phyloP scores from a whole-genome alignment of 2,797 vertebrate species.

The Tarsius wallacei region DNA sequence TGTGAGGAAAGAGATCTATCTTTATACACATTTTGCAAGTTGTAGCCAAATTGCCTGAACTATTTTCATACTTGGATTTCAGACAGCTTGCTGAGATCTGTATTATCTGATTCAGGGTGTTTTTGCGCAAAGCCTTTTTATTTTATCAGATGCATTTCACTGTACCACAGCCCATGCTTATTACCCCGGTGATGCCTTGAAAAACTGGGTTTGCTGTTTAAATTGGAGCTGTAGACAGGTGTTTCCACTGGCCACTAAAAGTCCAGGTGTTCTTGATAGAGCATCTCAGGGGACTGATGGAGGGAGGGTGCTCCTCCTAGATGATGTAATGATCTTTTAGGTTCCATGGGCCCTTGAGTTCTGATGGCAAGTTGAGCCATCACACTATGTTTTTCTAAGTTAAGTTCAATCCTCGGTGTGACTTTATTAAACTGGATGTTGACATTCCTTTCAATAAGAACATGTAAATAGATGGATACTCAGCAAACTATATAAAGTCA shows the following conservation, averaged over 20 bases:
- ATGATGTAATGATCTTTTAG: background rate
- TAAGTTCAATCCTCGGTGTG: background rate
- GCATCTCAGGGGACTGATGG: background rate
- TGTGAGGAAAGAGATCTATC: background rate
- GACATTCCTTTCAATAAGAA: constrained; percentile 59
- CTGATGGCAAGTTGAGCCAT: background rate
- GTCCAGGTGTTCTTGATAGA: background rate
- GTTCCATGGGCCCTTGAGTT: background rate
- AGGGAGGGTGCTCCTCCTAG: background rate
- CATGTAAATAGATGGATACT: background rate
- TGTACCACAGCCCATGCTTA: background rate
- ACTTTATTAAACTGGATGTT: constrained; percentile 46
- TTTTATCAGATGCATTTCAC: constrained; percentile 71
- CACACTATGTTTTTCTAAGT: constrained; percentile 6
- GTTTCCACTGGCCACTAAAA: background rate
- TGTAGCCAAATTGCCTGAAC: constrained; percentile 35
- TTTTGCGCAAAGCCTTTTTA: constrained; percentile 54
- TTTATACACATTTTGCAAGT: background rate
- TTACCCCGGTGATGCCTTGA: background rate
- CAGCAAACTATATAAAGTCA: background rate
- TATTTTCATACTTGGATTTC: constrained; percentile 43
- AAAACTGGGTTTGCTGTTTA: constrained; percentile 22
- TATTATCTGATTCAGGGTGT: constrained; percentile 31
- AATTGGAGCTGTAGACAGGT: background rate
- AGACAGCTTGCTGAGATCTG: constrained; percentile 60